These are phyloP conservation scores for Tetragonula carbonaria DNA, from an alignment of 2,888 invertebrate species.

Conservation along the genomic window DNA sequence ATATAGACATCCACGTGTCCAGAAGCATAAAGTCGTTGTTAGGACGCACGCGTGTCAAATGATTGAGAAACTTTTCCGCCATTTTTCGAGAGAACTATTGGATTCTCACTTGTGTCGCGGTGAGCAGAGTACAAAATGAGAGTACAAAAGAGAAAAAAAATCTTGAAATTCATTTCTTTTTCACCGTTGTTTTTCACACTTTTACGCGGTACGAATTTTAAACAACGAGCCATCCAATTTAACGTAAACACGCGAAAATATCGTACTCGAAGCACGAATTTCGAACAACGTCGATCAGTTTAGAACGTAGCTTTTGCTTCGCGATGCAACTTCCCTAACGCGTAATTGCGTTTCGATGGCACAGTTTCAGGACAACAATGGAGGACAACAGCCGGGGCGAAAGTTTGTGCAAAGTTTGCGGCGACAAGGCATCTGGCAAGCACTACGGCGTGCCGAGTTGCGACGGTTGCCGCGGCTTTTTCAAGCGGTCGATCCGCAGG, in stretches of 20 bases:
- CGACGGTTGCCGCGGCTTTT: conserved; percentile 96
- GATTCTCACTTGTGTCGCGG: too few species aligned
- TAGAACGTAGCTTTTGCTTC: background rate
- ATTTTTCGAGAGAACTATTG: too few species aligned
- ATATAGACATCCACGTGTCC: too few species aligned
- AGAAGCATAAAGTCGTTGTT: too few species aligned
- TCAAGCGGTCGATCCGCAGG: conserved; percentile 94
- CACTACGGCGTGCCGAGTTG: conserved; percentile 96
- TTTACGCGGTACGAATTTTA: too few species aligned
- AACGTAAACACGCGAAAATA: background rate
- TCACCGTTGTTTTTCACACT: too few species aligned
- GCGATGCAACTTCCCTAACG: background rate
- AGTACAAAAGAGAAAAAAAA: too few species aligned
- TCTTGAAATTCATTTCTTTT: too few species aligned
- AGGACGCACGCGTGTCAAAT: too few species aligned
- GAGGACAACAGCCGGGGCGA: conserved; percentile 83
- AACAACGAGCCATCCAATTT: too few species aligned
- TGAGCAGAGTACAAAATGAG: too few species aligned
- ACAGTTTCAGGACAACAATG: conserved; percentile 73
- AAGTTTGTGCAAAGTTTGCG: conserved; percentile 92
- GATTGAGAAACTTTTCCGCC: too few species aligned
- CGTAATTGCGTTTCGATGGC: background rate
- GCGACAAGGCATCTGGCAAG: conserved; percentile 93
- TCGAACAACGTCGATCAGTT: background rate
- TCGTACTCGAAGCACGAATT: background rate